Evolutionary conservation across 2,113 vertebrate genomes (phyloP).

Genomic region (Pandion haliaetus): DNA sequence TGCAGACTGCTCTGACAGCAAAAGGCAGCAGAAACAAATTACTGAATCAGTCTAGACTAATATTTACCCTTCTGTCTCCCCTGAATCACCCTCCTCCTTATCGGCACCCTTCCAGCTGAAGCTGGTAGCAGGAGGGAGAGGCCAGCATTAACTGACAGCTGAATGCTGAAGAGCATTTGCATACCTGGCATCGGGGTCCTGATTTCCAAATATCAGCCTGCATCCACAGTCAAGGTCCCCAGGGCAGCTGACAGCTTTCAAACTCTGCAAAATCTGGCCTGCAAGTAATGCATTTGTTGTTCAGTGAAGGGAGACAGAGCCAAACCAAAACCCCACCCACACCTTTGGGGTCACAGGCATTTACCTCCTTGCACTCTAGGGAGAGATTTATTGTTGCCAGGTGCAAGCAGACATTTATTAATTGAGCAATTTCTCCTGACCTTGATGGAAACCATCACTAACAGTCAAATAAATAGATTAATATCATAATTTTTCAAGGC

Average conservation of each 20-base stretch:
- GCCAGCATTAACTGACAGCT: too few species aligned
- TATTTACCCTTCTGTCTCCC: background rate
- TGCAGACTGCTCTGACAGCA: background rate
- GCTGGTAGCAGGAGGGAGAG: background rate
- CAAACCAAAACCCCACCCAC: too few species aligned
- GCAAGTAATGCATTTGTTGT: background rate
- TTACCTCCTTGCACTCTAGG: background rate
- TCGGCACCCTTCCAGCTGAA: background rate
- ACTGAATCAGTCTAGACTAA: background rate
- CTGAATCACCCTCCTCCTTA: background rate
- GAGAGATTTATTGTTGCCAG: background rate
- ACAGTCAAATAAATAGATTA: slow-evolving; percentile 28
- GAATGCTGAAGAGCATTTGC: too few species aligned
- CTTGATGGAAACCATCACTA: slow-evolving; percentile 45
- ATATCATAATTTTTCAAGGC: slow-evolving; percentile 42
- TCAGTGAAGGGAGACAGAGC: too few species aligned
- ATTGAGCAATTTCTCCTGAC: slow-evolving; percentile 28
- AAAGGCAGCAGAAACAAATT: background rate
- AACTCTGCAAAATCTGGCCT: background rate
- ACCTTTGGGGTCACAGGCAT: background rate
- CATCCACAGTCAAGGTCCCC: background rate
- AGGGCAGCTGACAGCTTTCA: background rate
- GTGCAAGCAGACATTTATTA: background rate
- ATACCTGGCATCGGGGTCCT: background rate
- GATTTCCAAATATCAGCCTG: too few species aligned